Conservation (phyloP, 2,113 vertebrate genomes). For the Saguinus midas region DNA sequence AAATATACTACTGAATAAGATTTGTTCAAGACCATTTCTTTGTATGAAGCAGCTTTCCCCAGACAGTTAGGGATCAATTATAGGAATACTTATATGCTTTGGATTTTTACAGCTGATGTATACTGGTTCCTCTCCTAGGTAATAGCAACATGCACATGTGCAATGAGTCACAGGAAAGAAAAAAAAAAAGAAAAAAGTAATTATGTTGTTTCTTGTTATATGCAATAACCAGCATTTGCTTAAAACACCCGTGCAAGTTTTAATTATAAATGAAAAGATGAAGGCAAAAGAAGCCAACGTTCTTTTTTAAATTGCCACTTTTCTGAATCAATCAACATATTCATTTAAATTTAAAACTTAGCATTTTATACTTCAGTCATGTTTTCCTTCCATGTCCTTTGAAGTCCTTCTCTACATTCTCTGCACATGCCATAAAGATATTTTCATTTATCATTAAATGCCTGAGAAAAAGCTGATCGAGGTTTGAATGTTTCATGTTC, state of each 20-base stretch:
- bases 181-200: slow-evolving; percentile 41
- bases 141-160: slow-evolving; percentile 66
- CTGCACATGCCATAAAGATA: not conserved
- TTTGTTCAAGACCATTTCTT: slow-evolving; percentile 72
- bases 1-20: slow-evolving; percentile 67
- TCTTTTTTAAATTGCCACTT: slow-evolving; percentile 60
- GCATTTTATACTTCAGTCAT: not conserved
- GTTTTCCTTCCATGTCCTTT: slow-evolving; percentile 44
- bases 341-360: slow-evolving; percentile 58
- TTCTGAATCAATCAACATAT: slow-evolving; percentile 60
- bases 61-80: slow-evolving; percentile 81
- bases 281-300: slow-evolving; percentile 56
- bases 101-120: slow-evolving; percentile 75
- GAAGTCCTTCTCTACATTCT: slow-evolving; percentile 48
- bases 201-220: slow-evolving; percentile 64
- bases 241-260: slow-evolving; percentile 44
- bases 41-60: slow-evolving; percentile 71
- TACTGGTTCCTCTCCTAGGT: slow-evolving; percentile 74
- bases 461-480: slow-evolving; percentile 61
- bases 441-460: slow-evolving; percentile 51
- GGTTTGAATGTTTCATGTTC: slow-evolving; percentile 45
- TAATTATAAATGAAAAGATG: slow-evolving; percentile 66
- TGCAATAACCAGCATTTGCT: slow-evolving; percentile 55
- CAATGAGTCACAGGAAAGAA: not conserved
- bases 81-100: slow-evolving; percentile 71